Percentiles rank a stretch among this genome's conserved stretches.
phyloP scores from a whole-genome alignment of 2,888 invertebrate genomes.

The Chaetogeoica ovagalla region DNA sequence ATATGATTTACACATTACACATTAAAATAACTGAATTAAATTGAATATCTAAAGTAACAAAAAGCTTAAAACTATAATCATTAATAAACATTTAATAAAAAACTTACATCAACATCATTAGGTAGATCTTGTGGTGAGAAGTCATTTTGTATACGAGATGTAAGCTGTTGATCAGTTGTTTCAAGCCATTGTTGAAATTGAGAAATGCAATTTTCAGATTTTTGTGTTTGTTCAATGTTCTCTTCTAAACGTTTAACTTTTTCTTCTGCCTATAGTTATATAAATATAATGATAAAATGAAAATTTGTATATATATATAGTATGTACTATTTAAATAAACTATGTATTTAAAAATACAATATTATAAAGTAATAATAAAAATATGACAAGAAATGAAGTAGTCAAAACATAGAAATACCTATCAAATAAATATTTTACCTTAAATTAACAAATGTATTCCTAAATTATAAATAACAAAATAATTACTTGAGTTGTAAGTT shows the following conservation, averaged over 20 bases:
- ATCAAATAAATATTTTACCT: no score
- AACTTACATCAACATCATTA: slow-evolving; percentile 70
- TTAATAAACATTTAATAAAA: not conserved
- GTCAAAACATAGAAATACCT: no score
- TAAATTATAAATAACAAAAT: slow-evolving; percentile 13
- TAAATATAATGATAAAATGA: slow-evolving; percentile 15
- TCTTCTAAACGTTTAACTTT: slow-evolving; percentile 68
- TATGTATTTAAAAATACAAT: no score
- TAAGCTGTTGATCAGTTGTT: slow-evolving; percentile 70
- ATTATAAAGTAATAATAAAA: no score
- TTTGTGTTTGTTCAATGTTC: slow-evolving; percentile 75
- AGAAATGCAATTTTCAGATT: slow-evolving; percentile 74
- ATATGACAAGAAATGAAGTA: no score
- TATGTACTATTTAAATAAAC: no score
- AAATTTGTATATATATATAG: not conserved
- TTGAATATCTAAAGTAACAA: not conserved
- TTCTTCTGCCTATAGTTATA: slow-evolving; percentile 63
- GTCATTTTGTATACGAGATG: slow-evolving; percentile 74
- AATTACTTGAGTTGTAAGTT: slow-evolving; percentile 70
- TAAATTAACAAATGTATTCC: not conserved
- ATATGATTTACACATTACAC: no score
- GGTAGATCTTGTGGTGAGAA: slow-evolving; percentile 78
- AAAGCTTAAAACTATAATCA: not conserved
- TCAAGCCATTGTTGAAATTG: slow-evolving; percentile 74
- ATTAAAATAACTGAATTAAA: no score